These are phyloP conservation scores for Xiphophorus hellerii DNA, from an alignment of 2,113 vertebrate species.

Conservation along the genomic window DNA sequence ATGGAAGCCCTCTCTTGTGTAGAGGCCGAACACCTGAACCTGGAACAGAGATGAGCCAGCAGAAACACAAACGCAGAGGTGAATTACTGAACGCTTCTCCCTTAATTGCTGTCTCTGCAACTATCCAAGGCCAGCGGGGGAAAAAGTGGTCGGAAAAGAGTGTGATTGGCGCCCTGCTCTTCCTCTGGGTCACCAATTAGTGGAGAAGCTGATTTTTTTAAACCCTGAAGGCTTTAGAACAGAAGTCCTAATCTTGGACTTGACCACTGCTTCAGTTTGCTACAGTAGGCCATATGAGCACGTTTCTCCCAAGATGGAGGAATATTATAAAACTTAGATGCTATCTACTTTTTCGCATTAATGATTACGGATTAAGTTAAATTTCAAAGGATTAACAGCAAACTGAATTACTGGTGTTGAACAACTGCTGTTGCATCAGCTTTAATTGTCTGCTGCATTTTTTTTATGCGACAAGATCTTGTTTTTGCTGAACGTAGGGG, in stretches of 20 bases:
- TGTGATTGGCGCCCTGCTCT: conserved; percentile 72
- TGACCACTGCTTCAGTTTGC: conserved; percentile 53
- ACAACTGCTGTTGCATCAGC: conserved; percentile 72
- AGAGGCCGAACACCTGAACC: conserved; percentile 97
- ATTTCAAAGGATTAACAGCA: conserved; percentile 72
- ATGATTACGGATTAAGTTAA: conserved; percentile 68
- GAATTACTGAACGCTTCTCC: conserved; percentile 59
- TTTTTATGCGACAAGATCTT: conserved; percentile 75
- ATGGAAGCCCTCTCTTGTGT: conserved; percentile 95
- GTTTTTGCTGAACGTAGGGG: conserved; percentile 55
- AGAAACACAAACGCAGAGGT: conserved; percentile 50
- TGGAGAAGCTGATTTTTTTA: conserved; percentile 66
- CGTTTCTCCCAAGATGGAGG: conserved; percentile 42
- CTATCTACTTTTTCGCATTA: conserved; percentile 44
- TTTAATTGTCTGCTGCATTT: conserved; percentile 79
- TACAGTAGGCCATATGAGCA: conserved; percentile 12
- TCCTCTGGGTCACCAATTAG: conserved; percentile 81
- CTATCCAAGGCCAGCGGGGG: conserved; percentile 61
- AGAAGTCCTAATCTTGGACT: conserved; percentile 69
- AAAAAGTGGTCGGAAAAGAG: conserved; percentile 48
- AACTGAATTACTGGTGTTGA: conserved; percentile 66
- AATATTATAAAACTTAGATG: conserved; percentile 53
- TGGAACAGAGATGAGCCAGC: conserved; percentile 66
- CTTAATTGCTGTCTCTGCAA: conserved; percentile 77
- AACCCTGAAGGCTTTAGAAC: conserved; percentile 71